Evolutionary conservation across 1,140 invertebrate genomes (phyloP), one percentile per base, ranked within the genome.

Genomic region (Neomicropteryx cornuta): DNA sequence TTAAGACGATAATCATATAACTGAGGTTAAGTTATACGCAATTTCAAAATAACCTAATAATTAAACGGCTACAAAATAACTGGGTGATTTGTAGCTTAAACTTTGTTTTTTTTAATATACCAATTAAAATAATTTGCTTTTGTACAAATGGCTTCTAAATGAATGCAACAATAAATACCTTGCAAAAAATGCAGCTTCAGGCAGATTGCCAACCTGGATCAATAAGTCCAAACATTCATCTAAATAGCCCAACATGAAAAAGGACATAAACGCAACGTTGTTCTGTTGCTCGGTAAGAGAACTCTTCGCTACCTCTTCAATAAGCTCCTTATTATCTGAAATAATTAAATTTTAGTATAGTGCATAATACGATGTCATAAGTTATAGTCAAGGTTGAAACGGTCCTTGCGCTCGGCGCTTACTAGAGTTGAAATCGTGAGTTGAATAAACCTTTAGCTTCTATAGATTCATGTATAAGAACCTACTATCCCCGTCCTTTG

Each of bases 121-220:
- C n/a, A n/a, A n/a, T n/a, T n/a, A n/a, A n/a, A n/a, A n/a, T n/a
- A n/a, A n/a, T n/a, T n/a, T n/a, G n/a, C n/a, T n/a, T n/a, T n/a
- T n/a, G n/a, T n/a, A n/a, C n/a, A n/a, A n/a, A n/a, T n/a, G n/a
- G n/a, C n/a, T n/a, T n/a, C n/a, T n/a, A n/a, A n/a, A n/a, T n/a
- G n/a, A 41, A 24, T 29, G 33, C 49, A 43, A 24, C 23, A 39
- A 10, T 33, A 33, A 32, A 27, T 47, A 72, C 66, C 68, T 72
- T 1, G 87, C 85, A 69, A 95, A 95, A 61, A 95, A 93, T 10
- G 91, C 91, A n/a, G 91, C 91, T 60, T 94, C 89, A 0, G 94
- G 92, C 27, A 96, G 67, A 23, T 91, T 74, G 43, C 89, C 80
- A 11, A 87, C 90, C 33, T 79, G 73, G 18, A 97, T 81, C 5